phyloP scores from a whole-genome alignment of 2,888 invertebrate species.

The Callinectes sapidus region DNA sequence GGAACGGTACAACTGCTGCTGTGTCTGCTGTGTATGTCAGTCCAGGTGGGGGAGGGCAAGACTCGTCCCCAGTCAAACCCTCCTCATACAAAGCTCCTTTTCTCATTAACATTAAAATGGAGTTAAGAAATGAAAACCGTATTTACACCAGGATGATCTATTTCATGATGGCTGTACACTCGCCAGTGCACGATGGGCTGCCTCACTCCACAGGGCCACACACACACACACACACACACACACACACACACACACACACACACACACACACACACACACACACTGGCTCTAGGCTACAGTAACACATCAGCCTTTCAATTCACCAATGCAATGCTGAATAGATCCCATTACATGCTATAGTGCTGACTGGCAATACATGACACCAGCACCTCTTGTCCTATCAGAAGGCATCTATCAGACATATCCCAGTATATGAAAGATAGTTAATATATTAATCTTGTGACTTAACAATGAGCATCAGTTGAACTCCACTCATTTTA shows the following conservation, averaged over 20 bases:
- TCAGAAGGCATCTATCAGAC: background rate
- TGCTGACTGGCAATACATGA: background rate
- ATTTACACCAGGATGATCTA: slow-evolving; percentile 35
- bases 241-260: slow-evolving; percentile 22
- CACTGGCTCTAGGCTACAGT: background rate
- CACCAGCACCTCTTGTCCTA: background rate
- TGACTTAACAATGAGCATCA: background rate
- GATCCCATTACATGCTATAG: background rate
- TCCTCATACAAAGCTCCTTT: background rate
- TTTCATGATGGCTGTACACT: slow-evolving; percentile 24
- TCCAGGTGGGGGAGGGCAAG: background rate
- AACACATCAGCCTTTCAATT: background rate
- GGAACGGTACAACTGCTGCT: slow-evolving; percentile 1
- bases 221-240: background rate
- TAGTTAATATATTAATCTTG: background rate
- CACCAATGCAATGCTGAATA: background rate
- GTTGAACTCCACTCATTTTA: background rate
- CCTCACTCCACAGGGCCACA: slow-evolving; percentile 1
- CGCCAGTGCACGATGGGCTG: background rate
- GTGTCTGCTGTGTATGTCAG: background rate
- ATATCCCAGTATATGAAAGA: background rate
- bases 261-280: slow-evolving; percentile 8
- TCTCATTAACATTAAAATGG: slow-evolving; percentile 13
- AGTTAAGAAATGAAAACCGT: slow-evolving; percentile 33
- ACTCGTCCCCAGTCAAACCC: background rate